Evolutionary conservation across 1,140 invertebrate species (phyloP), one percentile per base, ranked within the genome.

Genomic region (Halesus radiatus): DNA sequence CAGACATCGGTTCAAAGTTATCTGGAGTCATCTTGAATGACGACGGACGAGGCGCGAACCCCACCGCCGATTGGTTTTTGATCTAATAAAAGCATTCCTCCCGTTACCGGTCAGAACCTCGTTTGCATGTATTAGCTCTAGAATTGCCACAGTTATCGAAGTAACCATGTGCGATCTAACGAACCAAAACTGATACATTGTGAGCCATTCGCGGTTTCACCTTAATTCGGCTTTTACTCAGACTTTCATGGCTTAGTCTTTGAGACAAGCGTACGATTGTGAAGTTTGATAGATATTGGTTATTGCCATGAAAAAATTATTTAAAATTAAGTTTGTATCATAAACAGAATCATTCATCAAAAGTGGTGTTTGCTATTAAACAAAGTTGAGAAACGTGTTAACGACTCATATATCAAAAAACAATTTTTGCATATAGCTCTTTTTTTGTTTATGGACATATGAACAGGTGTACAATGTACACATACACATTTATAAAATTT

Each of bases 81-180:
- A 88, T 88, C 88, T 89, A 88, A 89, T 94, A 93, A 94, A 93
- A 92, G 91, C 92, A 90, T 91, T 90, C 92, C 90, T 94, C 88
- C 91, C 91, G 90, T 90, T 89, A 89, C 89, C 90, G 91, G 91
- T 92, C 90, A 90, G 91, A 90, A 90, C 89, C 92, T 90, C 90
- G 88, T 91, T 90, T 92, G 93, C 93, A 94, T 93, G 93, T 94
- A 94, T 94, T 94, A 94, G 93, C 94, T 95, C 93, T 94, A 94
- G 93, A 94, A 93, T 94, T 94, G 92, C 93, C 93, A 94, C 94
- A 93, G 94, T 95, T 96, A 95, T 96, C 94, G 94, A 95, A 92
- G 93, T 94, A 95, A 91, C 87, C 88, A 88, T 89, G 88, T 91
- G 92, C 89, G 86, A 93, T 93, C 92, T 89, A 93, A 92, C 86